Evolutionary conservation across 2,888 invertebrate species (phyloP), one percentile per base, ranked within the genome.

Genomic region (Rugalucina vietnamica): DNA sequence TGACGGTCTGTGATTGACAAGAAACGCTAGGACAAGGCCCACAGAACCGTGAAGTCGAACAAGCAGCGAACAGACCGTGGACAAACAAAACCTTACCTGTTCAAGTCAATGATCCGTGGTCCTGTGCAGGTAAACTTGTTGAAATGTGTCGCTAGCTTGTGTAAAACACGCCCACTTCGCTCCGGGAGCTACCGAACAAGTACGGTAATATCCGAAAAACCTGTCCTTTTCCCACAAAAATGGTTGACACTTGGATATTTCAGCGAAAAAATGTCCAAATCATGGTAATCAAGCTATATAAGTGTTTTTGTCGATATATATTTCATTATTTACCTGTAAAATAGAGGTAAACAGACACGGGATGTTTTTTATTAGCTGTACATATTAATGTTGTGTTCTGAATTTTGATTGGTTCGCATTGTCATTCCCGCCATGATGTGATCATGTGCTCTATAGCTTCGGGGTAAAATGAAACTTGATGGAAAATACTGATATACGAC

Each of bases 1-100:
- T 87, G 87, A 87, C 87, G 87, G 78, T 80, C 80, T 79, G 72
- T 82, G 82, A 87, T 87, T 87, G 87, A 87, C 87, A 85, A 87
- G 87, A 84, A 87, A 85, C 79, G 75, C 80, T 79, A 78, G 84
- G 79, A 78, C 79, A 84, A 80, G 84, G 80, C 76, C 77, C 87
- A 87, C 76, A 87, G 76, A 73, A 87, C 82, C 87, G 87, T 87
- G 87, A 87, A 85, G 85, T 82, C 77, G 77, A 75, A 87, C 79
- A 82, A 84, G 87, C 84, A 84, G 79, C 82, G 84, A 81, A 86
- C 82, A 84, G 86, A 86, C 84, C 86, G 86, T 86, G 84, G 79
- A 81, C 86, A 49, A 73, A 75, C 81, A 60, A 60, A 82, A 34
- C n/a, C 86, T 76, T 86, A 86, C 86, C 86, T 84, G 84, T 79